These are phyloP conservation scores for Liposcelis brunnea DNA, from an alignment of 2,888 invertebrate species.

Conservation along the genomic window DNA sequence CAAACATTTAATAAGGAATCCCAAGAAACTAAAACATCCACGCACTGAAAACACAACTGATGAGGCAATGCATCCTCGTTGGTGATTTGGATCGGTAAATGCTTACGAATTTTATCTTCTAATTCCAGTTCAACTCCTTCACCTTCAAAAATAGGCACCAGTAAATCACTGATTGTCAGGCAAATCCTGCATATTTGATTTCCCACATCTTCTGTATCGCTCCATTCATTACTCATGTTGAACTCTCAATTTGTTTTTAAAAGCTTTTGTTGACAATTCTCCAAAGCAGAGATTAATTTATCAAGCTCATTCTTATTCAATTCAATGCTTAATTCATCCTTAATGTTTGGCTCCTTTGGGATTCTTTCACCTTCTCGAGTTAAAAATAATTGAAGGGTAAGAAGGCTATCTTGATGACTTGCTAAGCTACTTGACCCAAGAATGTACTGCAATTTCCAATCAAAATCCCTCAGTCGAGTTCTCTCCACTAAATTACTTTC, in stretches of 20 bases:
- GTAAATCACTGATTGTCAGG: not conserved
- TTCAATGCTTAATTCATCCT: not conserved
- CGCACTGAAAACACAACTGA: not conserved
- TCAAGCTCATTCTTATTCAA: not conserved
- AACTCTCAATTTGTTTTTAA: conserved; percentile 1
- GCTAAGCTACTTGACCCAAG: not conserved
- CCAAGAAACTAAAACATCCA: conserved; percentile 1
- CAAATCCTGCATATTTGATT: not conserved
- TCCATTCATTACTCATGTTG: not conserved
- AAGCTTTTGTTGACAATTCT: not conserved
- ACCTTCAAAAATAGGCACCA: not conserved
- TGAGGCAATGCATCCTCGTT: not conserved
- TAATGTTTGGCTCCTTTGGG: too few species aligned
- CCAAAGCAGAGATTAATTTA: not conserved
- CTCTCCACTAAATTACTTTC: not conserved
- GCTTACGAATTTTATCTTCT: not conserved
- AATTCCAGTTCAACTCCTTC: conserved; percentile 6
- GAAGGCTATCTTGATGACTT: not conserved
- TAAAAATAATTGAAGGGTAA: not conserved
- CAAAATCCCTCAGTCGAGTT: conserved; percentile 1
- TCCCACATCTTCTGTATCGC: too few species aligned
- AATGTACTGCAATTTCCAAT: conserved; percentile 1
- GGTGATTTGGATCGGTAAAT: not conserved
- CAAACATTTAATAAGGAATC: not conserved
- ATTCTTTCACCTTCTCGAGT: not conserved